These are phyloP conservation scores for Calidris pugnax DNA, from an alignment of 2,113 vertebrate genomes.

Conservation along the genomic window DNA sequence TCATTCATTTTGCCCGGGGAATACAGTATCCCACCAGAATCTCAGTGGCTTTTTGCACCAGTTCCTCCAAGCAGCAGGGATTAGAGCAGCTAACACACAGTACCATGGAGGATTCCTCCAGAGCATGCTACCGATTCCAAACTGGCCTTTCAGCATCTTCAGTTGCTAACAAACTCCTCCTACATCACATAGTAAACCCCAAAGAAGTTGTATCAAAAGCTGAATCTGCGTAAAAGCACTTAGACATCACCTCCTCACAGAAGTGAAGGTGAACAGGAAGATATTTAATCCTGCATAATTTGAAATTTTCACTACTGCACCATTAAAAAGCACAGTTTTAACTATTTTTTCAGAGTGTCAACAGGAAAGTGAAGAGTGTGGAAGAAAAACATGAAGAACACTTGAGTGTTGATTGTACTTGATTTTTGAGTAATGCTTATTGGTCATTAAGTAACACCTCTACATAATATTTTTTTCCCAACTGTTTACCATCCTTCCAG, in stretches of 20 bases:
- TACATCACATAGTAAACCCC: neutral
- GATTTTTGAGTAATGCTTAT: neutral
- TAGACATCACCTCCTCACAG: neutral
- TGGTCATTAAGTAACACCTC: neutral
- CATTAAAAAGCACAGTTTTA: neutral
- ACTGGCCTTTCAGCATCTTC: neutral
- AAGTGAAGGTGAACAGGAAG: neutral
- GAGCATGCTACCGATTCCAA: neutral
- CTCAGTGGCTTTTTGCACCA: neutral
- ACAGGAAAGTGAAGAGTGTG: neutral
- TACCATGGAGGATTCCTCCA: neutral
- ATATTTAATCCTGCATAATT: neutral
- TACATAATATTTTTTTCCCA: fast-evolving
- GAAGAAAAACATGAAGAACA: neutral
- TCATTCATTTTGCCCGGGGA: neutral
- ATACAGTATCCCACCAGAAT: neutral
- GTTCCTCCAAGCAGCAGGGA: neutral
- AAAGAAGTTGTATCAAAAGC: neutral
- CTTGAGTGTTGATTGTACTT: too few species aligned
- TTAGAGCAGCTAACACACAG: neutral
- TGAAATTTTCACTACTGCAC: neutral
- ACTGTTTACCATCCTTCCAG: neutral
- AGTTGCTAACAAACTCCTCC: neutral
- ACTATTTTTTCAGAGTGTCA: neutral
- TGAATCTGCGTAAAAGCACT: neutral